A percentile compares a stretch with the other conserved stretches of the same genome.
phyloP scores from a whole-genome alignment of 2,797 vertebrate genomes.

The Trematomus bernacchii region DNA sequence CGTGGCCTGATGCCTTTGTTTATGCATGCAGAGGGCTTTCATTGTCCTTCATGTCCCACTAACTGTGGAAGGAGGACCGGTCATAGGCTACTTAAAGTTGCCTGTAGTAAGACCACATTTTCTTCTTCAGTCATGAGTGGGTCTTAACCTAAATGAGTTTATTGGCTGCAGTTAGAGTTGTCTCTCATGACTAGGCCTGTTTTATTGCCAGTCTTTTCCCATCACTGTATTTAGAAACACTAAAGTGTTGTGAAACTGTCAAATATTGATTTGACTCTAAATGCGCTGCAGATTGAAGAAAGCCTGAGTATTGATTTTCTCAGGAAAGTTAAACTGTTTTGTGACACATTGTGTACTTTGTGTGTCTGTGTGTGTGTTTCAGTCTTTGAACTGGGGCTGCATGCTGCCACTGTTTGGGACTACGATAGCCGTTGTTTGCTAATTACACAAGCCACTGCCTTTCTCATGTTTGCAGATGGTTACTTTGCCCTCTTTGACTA shows the following conservation, averaged over 20 bases:
- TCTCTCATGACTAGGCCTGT: constrained; percentile 49
- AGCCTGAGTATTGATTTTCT: background rate
- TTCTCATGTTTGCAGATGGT: constrained; percentile 64
- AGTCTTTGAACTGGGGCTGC: constrained; percentile 30
- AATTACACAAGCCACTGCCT: constrained; percentile 63
- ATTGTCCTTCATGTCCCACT: constrained; percentile 66
- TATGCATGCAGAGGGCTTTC: constrained; percentile 55
- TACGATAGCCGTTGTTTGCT: constrained; percentile 69
- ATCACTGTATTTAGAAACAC: constrained; percentile 15
- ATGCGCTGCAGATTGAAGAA: constrained; percentile 14
- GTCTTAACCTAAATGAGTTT: constrained; percentile 65
- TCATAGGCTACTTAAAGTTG: constrained; percentile 43
- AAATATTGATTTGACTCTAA: constrained; percentile 1
- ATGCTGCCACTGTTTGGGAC: constrained; percentile 64
- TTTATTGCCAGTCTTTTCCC: constrained; percentile 48
- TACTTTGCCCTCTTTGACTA: constrained; percentile 66
- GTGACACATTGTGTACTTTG: constrained; percentile 13
- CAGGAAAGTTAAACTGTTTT: constrained; percentile 8
- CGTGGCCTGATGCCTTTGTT: constrained; percentile 40
- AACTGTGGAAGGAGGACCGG: constrained; percentile 41
- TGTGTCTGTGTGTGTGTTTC: constrained; percentile 24
- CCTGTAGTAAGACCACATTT: constrained; percentile 37
- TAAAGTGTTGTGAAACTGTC: background rate
- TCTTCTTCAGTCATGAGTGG: constrained; percentile 56
- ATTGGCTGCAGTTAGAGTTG: constrained; percentile 54